phyloP scores from a whole-genome alignment of 1,140 invertebrate species.

The Neoseiulus cucumeris region DNA sequence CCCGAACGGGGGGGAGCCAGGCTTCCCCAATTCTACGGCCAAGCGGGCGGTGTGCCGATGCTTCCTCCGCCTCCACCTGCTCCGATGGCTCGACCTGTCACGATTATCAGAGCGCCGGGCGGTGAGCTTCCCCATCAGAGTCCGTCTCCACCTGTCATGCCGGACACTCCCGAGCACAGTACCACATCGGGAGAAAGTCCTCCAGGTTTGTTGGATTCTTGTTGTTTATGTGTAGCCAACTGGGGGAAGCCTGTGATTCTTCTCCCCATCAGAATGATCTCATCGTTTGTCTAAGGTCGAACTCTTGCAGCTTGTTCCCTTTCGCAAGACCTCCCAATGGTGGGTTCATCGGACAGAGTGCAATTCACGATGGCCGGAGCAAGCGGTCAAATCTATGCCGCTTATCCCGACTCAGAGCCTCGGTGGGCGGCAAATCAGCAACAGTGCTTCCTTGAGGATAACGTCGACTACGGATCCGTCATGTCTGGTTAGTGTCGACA shows the following conservation, averaged over 20 bases:
- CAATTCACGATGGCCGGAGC: not conserved
- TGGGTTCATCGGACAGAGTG: not conserved
- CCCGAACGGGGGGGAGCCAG: constrained; percentile 43
- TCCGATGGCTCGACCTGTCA: constrained; percentile 82
- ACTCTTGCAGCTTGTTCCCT: not conserved
- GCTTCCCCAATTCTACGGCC: constrained; percentile 18
- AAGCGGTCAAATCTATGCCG: not conserved
- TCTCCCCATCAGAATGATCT: not conserved
- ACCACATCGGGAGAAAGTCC: constrained; percentile 5
- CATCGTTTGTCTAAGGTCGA: not conserved
- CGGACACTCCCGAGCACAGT: constrained; percentile 2
- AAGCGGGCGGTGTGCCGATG: constrained; percentile 30
- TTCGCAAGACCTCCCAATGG: not conserved
- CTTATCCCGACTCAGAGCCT: not conserved
- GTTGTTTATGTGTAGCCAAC: too few species aligned
- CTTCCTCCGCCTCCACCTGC: constrained; percentile 76
- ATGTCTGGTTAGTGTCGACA: constrained; percentile 10
- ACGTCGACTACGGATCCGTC: constrained; percentile 11
- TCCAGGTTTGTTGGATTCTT: not conserved
- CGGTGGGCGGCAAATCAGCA: not conserved
- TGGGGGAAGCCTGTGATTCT: not conserved
- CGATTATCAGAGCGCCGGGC: constrained; percentile 73
- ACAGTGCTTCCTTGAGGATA: constrained; percentile 8
- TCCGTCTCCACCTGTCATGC: constrained; percentile 6
- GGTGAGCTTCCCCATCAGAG: not conserved